Evolutionary conservation across 2,113 vertebrate species (phyloP).

Genomic region (Pungitius pungitius): DNA sequence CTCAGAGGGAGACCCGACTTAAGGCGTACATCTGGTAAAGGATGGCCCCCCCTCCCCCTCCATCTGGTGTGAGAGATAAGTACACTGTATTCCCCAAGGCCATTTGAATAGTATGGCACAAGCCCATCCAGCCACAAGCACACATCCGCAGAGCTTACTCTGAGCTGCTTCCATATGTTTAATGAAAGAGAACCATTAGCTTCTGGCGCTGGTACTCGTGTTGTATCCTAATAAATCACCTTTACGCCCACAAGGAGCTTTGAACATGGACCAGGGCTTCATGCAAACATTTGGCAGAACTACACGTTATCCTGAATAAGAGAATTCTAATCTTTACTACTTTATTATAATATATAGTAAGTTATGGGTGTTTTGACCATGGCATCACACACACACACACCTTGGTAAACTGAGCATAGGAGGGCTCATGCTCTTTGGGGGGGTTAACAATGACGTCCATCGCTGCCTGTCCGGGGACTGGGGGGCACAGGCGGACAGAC

Average conservation of each 20-base stretch:
- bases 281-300: no score
- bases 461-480: slow-evolving; percentile 80
- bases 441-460: slow-evolving; percentile 78
- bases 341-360: not conserved
- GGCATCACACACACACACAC: slow-evolving; percentile 51
- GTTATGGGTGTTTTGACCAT: not conserved
- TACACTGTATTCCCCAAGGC: not conserved
- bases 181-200: no score
- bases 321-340: not conserved
- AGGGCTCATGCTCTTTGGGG: slow-evolving; percentile 81
- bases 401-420: slow-evolving; percentile 76
- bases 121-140: no score
- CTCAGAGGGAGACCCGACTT: not conserved
- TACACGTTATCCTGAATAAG: not conserved
- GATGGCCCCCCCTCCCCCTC: no score
- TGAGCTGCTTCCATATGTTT: no score
- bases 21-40: not conserved
- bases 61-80: not conserved
- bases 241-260: no score
- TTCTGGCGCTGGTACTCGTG: no score
- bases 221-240: no score
- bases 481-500: slow-evolving; percentile 83
- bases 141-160: no score
- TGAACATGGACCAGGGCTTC: no score
- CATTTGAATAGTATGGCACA: no score